These are phyloP conservation scores for Lordiphosa fenestrarum DNA, from an alignment of 2,888 invertebrate genomes.

Conservation along the genomic window DNA sequence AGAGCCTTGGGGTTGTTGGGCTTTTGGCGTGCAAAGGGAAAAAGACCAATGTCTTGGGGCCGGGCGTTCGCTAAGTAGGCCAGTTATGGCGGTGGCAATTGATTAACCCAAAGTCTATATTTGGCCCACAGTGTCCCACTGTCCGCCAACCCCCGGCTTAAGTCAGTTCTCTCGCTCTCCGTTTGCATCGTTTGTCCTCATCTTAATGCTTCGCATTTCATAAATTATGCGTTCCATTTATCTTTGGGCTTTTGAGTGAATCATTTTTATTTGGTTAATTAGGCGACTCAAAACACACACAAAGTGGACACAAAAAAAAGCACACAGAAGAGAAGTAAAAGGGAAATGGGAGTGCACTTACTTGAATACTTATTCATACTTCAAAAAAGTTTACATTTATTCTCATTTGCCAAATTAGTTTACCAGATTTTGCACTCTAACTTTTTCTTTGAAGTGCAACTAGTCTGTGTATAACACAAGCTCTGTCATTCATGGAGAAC, in stretches of 20 bases:
- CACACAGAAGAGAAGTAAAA: no score
- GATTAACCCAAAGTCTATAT: slow-evolving; percentile 37
- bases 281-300: slow-evolving; percentile 3
- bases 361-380: no score
- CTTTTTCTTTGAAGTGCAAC: no score
- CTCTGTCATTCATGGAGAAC: no score
- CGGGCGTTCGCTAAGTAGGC: slow-evolving; percentile 23
- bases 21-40: slow-evolving; percentile 32
- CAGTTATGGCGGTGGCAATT: slow-evolving; percentile 22
- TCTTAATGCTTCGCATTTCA: slow-evolving; percentile 10
- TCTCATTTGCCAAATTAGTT: no score
- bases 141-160: neutral
- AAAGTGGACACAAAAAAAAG: no score
- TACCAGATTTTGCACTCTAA: no score
- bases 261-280: slow-evolving; percentile 39
- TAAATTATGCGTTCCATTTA: slow-evolving; percentile 25
- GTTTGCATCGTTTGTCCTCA: neutral
- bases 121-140: slow-evolving; percentile 11
- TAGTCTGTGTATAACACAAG: no score
- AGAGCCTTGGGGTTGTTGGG: slow-evolving; percentile 21
- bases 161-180: neutral
- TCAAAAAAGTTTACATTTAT: no score
- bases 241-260: slow-evolving; percentile 17
- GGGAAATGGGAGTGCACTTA: no score
- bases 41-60: slow-evolving; percentile 1